phyloP scores from a whole-genome alignment of 2,797 vertebrate genomes.

The Benthosema pterotum region DNA sequence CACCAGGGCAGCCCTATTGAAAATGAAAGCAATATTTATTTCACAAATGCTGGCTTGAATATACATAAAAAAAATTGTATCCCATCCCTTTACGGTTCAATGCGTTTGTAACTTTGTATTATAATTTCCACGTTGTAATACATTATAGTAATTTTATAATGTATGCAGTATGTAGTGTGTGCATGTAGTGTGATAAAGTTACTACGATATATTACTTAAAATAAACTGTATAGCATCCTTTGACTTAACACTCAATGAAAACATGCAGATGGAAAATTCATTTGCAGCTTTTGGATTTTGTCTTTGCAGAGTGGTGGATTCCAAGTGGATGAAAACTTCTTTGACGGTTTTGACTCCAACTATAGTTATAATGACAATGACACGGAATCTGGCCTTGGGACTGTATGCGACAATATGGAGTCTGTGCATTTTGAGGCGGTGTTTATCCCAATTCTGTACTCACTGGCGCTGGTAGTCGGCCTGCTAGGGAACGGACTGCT shows the following conservation, averaged over 20 bases:
- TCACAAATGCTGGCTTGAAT: no score
- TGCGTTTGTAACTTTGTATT: no score
- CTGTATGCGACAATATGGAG: constrained; percentile 55
- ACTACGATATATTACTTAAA: background rate
- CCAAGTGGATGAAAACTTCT: background rate
- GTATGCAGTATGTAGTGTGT: no score
- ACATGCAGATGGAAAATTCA: background rate
- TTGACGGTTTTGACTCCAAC: constrained; percentile 29
- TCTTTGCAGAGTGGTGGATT: background rate
- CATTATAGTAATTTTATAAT: no score
- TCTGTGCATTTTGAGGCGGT: constrained; percentile 68
- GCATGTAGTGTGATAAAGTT: no score
- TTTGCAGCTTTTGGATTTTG: background rate
- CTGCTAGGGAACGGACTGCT: constrained; percentile 82
- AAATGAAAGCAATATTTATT: no score
- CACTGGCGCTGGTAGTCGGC: constrained; percentile 77
- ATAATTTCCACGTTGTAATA: no score
- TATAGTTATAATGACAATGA: background rate
- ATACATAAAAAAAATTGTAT: no score
- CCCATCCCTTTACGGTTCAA: no score
- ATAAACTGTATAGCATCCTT: background rate
- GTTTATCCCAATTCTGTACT: constrained; percentile 80
- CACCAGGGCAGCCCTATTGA: no score
- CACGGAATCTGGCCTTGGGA: background rate
- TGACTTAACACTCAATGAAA: constrained; percentile 1